Base-by-base conservation (phyloP, 1,140 invertebrate genomes). In the Sycophaga agraensis region DNA sequence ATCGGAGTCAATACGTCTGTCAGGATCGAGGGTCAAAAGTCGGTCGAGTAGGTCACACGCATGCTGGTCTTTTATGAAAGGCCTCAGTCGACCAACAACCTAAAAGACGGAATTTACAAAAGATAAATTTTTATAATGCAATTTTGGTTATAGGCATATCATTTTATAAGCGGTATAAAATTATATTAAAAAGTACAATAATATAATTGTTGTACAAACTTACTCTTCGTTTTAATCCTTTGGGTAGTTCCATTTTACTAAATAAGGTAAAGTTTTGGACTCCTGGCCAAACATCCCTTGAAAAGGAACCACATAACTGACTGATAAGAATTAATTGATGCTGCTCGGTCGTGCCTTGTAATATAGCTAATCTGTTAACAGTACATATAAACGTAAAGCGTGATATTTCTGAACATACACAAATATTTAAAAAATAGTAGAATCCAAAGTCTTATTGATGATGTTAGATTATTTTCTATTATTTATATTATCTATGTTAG, bases 231-330 rank as follows among this genome's bases (percentile, higher is more conserved):
- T 96, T 98, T 72, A 96, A 93, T 50, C 89, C 90, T 75, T 93
- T 92, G 1, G 91, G 89, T 42, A 99, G 79, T 65, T 98, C 92
- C 82, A 99, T 88, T 77, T 94, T 94, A 46, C 86, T 90, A 75
- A 89, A 99, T 0, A 98, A 78, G 66, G 98, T 96, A 14, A 99
- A 80, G 72, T 88, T 89, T 70, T 98, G 94, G 0, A 98, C 95
- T 1, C 91, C 93, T 0, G 96, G 94, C 97, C 97, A 99, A 0
- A 92, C 88, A 66, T 96, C 92, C 0, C 93, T 88, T 0, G 88
- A 94, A 50, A 99, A 98, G 0, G 94, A 95, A 0, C 98, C 98
- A 82, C 97, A 99, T 7, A 99, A 79, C 73, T 98, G 95, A 0
- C 91, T 94, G 56, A 99, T 99, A 7, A 98, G 83, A 7, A 91